Percentiles rank a stretch among this genome's conserved stretches.
These are phyloP conservation scores for Ectemnius continuus DNA, from an alignment of 2,888 invertebrate species.

Conservation along the genomic window DNA sequence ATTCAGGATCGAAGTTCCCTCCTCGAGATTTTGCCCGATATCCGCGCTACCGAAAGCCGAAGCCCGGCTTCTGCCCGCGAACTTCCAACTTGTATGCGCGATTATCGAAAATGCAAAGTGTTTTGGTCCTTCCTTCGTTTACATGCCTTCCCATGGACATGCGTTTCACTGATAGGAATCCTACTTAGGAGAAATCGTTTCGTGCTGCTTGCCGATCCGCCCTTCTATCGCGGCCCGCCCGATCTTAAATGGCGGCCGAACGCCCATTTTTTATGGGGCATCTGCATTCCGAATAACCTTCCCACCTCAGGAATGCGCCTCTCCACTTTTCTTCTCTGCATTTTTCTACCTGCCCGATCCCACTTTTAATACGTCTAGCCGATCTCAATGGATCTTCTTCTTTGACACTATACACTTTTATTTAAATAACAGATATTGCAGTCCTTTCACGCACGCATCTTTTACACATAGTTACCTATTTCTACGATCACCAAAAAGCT, in stretches of 20 bases:
- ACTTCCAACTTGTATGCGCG: constrained; percentile 5
- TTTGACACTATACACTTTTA: no score
- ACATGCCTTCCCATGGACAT: constrained; percentile 28
- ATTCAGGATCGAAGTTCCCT: constrained; percentile 24
- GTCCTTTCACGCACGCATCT: no score
- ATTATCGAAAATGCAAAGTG: constrained; percentile 25
- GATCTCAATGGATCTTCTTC: no score
- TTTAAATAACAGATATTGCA: no score
- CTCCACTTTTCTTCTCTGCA: no score
- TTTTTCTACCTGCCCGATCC: no score
- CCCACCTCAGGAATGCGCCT: no score
- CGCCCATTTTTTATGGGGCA: background rate
- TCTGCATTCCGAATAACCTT: no score
- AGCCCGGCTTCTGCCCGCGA: constrained; percentile 6
- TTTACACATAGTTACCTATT: no score
- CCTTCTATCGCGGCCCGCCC: background rate
- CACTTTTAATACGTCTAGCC: no score
- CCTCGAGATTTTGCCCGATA: constrained; percentile 10
- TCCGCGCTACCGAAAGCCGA: background rate
- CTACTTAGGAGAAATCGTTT: background rate
- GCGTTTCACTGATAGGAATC: constrained; percentile 16
- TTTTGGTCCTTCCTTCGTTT: constrained; percentile 36
- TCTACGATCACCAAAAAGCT: no score
- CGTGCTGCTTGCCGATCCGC: constrained; percentile 4
- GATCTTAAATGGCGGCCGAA: background rate